Conservation (phyloP, 2,888 invertebrate genomes). For the Atrina japonica region DNA sequence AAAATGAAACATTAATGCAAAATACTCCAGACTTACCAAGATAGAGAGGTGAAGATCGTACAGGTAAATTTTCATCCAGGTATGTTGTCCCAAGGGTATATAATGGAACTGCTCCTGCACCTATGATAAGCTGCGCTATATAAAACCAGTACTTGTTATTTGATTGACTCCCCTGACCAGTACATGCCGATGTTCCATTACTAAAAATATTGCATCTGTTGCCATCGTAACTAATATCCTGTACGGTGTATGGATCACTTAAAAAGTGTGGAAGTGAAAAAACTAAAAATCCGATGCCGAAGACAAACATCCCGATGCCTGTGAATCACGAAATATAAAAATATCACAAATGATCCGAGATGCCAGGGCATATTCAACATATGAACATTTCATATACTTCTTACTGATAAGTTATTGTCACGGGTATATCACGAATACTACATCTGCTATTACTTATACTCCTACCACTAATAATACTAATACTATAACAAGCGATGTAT, state of each 20-base stretch:
- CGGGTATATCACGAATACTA: no score
- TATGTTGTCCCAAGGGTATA: slow-evolving; percentile 94
- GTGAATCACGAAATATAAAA: no score
- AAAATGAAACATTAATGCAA: no score
- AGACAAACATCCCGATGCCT: slow-evolving; percentile 86
- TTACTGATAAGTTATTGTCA: no score
- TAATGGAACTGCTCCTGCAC: slow-evolving; percentile 92
- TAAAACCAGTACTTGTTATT: slow-evolving; percentile 71
- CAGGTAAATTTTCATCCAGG: slow-evolving; percentile 93
- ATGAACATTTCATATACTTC: no score
- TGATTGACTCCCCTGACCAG: neutral
- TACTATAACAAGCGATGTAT: no score
- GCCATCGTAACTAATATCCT: slow-evolving; percentile 81
- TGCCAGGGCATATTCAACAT: no score
- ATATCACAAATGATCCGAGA: no score
- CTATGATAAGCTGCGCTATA: slow-evolving; percentile 90
- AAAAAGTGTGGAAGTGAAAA: slow-evolving; percentile 92
- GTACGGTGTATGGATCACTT: slow-evolving; percentile 81
- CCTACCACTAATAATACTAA: no score
- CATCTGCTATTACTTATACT: no score
- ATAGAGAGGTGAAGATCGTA: slow-evolving; percentile 92
- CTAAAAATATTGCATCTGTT: slow-evolving; percentile 43
- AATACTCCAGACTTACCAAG: no score
- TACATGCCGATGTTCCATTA: slow-evolving; percentile 44
- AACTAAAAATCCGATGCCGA: slow-evolving; percentile 84